These are phyloP conservation scores for Crocallis elinguaria DNA, from an alignment of 2,888 invertebrate genomes.

Conservation along the genomic window DNA sequence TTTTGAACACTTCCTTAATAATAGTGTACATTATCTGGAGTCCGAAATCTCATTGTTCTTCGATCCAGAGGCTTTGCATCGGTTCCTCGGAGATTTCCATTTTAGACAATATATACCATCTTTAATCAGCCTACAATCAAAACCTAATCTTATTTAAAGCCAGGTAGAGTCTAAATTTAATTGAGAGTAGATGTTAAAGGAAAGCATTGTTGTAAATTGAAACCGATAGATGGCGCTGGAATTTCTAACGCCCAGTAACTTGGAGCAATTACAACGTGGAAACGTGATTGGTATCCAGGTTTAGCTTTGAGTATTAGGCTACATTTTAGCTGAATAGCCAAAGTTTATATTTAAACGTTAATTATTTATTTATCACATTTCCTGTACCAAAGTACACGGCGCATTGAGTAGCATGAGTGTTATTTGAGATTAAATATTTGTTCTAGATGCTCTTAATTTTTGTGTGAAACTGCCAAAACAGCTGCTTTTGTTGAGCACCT, in stretches of 20 bases:
- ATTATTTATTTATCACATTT: no score
- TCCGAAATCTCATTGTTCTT: constrained; percentile 35
- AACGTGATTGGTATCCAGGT: background rate
- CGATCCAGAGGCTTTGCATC: constrained; percentile 12
- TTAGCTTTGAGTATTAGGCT: background rate
- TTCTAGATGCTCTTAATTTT: no score
- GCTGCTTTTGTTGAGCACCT: no score
- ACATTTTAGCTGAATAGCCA: background rate
- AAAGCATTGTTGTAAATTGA: constrained; percentile 11
- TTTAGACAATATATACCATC: constrained; percentile 21
- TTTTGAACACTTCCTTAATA: constrained; percentile 29
- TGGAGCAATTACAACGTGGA: background rate
- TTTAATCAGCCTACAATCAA: background rate
- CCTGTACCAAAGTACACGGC: no score
- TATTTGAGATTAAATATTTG: no score
- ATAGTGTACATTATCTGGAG: constrained; percentile 32
- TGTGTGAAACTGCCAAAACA: no score
- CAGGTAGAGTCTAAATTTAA: background rate
- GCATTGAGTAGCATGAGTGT: no score
- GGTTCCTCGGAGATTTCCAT: constrained; percentile 25
- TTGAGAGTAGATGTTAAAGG: background rate
- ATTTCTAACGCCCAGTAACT: background rate
- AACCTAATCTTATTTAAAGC: background rate
- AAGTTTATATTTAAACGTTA: no score
- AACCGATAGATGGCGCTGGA: constrained; percentile 14